Conservation (phyloP, 2,888 invertebrate species). For the Carabus problematicus region DNA sequence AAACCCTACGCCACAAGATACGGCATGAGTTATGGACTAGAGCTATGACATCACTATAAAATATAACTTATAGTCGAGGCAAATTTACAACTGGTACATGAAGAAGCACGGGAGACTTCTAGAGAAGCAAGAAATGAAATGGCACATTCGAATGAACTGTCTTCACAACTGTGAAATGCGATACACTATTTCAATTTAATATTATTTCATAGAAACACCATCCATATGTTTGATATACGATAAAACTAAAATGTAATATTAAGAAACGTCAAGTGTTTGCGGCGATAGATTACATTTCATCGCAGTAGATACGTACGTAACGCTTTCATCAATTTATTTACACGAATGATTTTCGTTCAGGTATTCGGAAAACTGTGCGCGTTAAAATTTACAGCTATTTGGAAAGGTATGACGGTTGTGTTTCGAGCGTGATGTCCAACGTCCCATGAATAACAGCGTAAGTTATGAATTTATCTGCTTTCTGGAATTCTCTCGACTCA, state of each 20-base stretch:
- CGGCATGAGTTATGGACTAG: conserved; percentile 30
- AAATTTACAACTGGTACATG: conserved; percentile 25
- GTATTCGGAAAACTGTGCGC: conserved; percentile 19
- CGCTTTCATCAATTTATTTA: conserved; percentile 28
- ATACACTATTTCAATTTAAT: too few relatives aligned
- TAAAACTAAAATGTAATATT: not conserved
- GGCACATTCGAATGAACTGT: too few relatives aligned
- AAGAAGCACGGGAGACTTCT: too few relatives aligned
- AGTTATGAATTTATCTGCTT: conserved; percentile 30
- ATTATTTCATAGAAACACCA: too few relatives aligned
- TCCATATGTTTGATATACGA: too few relatives aligned
- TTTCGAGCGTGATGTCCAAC: conserved; percentile 18
- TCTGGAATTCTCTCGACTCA: conserved; percentile 16
- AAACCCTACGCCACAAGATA: conserved; percentile 34
- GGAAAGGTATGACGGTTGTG: conserved; percentile 16
- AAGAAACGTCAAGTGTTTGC: not conserved
- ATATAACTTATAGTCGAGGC: conserved; percentile 35
- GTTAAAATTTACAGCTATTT: conserved; percentile 29
- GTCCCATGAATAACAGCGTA: conserved; percentile 21
- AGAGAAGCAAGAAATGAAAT: too few relatives aligned
- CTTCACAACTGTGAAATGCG: too few relatives aligned
- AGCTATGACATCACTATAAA: conserved; percentile 42
- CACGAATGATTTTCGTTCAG: conserved; percentile 37
- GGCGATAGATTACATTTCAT: not conserved
- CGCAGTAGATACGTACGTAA: not conserved